Evolutionary conservation across 2,797 vertebrate genomes (phyloP).

Genomic region (Gallirallus australis): DNA sequence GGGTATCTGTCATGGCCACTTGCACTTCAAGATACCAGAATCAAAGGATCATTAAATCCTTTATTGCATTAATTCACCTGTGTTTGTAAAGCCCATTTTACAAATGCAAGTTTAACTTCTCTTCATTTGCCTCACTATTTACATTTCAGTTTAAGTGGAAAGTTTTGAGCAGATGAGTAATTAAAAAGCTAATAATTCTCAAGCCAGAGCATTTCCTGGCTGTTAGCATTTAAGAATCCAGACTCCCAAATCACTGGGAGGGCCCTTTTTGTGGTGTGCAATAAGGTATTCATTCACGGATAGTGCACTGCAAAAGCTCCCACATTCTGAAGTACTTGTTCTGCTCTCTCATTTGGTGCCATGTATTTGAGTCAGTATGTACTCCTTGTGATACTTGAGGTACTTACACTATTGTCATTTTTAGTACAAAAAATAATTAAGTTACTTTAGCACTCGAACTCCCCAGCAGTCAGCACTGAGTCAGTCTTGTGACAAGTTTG

Average conservation of each 20-base stretch:
- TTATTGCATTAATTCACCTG: neutral
- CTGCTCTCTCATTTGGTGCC: neutral
- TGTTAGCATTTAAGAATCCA: neutral
- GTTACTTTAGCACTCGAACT: neutral
- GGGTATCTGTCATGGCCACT: constrained; percentile 80
- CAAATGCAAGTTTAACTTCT: neutral
- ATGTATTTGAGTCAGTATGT: neutral
- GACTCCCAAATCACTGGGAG: neutral
- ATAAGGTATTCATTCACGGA: neutral
- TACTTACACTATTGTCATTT: neutral
- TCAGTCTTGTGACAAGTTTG: neutral
- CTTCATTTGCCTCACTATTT: neutral
- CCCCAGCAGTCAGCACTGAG: neutral
- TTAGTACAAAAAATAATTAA: neutral
- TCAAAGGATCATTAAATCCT: neutral
- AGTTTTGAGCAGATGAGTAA: neutral
- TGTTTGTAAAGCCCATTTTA: neutral
- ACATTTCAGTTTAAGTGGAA: neutral
- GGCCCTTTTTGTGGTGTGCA: neutral
- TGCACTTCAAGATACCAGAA: neutral
- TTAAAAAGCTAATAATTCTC: neutral
- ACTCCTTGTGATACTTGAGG: neutral
- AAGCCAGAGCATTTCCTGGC: neutral
- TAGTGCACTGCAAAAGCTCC: neutral
- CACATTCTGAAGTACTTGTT: neutral